Base-by-base conservation (phyloP, 2,113 vertebrate genomes). In the Zosterops lateralis region DNA sequence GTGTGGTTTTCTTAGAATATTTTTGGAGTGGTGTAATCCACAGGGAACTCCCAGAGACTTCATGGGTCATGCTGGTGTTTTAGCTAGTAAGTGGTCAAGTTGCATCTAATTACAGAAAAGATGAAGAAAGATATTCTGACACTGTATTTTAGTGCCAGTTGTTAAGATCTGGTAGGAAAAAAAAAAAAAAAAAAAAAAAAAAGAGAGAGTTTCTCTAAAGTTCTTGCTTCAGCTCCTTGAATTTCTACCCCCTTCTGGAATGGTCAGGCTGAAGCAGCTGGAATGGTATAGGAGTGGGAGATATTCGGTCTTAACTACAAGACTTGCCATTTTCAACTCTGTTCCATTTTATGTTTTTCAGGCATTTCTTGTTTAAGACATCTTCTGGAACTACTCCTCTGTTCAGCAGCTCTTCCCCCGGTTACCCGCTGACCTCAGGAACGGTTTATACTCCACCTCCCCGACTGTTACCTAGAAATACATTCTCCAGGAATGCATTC, bases 311-410 rank as follows among this genome's bases (percentile, higher is more conserved):
- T 62, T 70, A 92, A 72, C 44, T 62, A n/a, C 48, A 91, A 45
- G 51, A 60, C 50, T 92, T 90, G 64, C 70, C 57, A 17, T 92
- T 95, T 80, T 93, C 78, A 97, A 72, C 87, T 80, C 1, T 91
- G 70, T 94, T 84, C 85, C 74, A 88, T 95, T 90, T 95, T 91
- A 73, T 91, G 48, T 87, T 95, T 97, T 97, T 61, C 95, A 99
- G 99, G 96, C 99, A 99, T 97, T 99, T 99, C 97, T 98, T 99
- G 96, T 99, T 99, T 87, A 99, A 99, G 98, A 99, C 99, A 3
- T 99, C 99, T 18, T 99, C 99, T 25, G 99, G 99, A 96, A 99
- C 99, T 82, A 99, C 99, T 8, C 99, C 99, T 12, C 98, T 99
- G 87, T 99, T 99, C 97, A 99, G 99, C 95, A 99, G 99, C 95